These are phyloP conservation scores for Centropus unirufus DNA, from an alignment of 2,113 vertebrate genomes.

Conservation along the genomic window DNA sequence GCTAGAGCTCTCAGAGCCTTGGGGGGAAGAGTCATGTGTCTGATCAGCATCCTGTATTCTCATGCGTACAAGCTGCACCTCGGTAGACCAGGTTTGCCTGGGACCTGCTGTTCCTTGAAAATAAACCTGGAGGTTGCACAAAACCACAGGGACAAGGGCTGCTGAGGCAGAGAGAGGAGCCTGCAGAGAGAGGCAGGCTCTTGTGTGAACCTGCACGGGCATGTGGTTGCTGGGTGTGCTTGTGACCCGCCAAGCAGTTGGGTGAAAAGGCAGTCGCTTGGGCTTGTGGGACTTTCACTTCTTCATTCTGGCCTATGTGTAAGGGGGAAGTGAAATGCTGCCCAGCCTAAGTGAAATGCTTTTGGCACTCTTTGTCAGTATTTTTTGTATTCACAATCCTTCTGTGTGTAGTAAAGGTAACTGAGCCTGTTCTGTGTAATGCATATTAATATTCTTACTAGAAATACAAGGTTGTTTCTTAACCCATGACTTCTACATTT, in stretches of 20 bases:
- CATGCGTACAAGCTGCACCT: background rate
- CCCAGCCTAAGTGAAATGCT: background rate
- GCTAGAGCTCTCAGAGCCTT: background rate
- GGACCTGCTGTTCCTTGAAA: background rate
- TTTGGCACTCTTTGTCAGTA: background rate
- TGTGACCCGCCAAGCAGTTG: too few species aligned
- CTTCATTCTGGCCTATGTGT: background rate
- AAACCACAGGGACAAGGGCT: background rate
- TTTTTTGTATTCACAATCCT: background rate
- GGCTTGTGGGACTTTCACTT: background rate
- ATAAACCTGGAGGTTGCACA: background rate
- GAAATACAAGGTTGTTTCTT: background rate
- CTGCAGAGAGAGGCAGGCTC: background rate
- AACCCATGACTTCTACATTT: fast-evolving
- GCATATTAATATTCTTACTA: background rate
- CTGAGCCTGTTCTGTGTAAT: background rate
- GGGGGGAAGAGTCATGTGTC: background rate
- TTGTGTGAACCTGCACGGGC: background rate
- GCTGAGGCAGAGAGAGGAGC: background rate
- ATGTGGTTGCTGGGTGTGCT: background rate
- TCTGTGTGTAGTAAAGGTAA: background rate
- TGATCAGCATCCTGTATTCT: background rate
- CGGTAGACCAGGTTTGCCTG: background rate
- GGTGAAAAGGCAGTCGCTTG: background rate
- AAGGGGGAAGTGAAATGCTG: background rate